Evolutionary conservation across 2,888 invertebrate genomes (phyloP), one percentile per base, ranked within the genome.

Genomic region (Asteroscopus sphinx): DNA sequence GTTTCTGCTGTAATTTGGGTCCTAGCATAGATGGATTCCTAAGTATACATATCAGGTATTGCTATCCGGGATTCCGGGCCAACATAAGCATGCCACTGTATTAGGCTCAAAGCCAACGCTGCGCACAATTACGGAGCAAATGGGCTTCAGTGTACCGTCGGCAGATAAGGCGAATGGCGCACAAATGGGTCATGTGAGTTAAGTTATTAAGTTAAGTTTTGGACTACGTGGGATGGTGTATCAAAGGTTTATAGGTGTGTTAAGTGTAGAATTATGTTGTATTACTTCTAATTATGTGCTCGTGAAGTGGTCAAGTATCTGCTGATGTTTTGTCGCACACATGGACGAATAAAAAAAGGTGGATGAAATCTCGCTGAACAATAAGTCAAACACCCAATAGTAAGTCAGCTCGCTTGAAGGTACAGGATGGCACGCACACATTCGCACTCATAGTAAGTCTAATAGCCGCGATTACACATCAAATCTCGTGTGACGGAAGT

Each of bases 21-120:
- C 17, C 48, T 45, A n/a, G 0, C 33, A 17, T n/a, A 41, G 28
- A 69, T 41, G 53, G 39, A 56, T 75, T 54, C 53, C 56, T 54
- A 49, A 53, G 45, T 49, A 47, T 45, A 72, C 40, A 59, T 58
- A 73, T 65, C 57, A 60, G 76, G 55, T 69, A 68, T 39, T 32
- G 15, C 13, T 51, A 55, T 48, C 32, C 28, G 40, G 26, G 48
- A 13, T 41, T 48, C 32, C 28, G 40, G 26, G 48, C 16, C 44
- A 56, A 61, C 62, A 66, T 58, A 68, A 73, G 76, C 77, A 79
- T 68, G 60, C 62, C 39, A 63, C 52, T 68, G 76, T 77, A 80
- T 86, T 87, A 87, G 87, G 87, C 87, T 71, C 69, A 42, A 65
- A 73, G 87, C 87, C 86, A 88, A 80, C 75, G 81, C 66, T 67